Base-by-base conservation (phyloP, 1,140 invertebrate species). In the Cherax quadricarinatus region DNA sequence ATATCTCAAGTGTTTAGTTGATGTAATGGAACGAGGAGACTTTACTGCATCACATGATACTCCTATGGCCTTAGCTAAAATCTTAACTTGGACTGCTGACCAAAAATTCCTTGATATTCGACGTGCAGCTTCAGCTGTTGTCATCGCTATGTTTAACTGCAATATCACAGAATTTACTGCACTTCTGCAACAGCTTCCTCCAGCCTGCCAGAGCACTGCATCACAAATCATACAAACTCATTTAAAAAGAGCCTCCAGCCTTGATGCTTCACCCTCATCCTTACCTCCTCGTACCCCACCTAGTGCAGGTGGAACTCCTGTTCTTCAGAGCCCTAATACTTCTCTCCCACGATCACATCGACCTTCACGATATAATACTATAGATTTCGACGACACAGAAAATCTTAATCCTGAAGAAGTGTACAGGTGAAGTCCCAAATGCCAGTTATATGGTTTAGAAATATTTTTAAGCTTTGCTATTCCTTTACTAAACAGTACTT, bases 391-490 rank as follows among this genome's bases (percentile, higher is more conserved):
- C 89, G 96, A 96, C 93, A 97, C 97, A 83, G 96, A 97, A 94
- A 96, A 97, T 94, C 95, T 97, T 92, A 97, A 97, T 94, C 97
- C 97, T 24, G 98, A 98, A 95, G 98, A 99, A 95, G 97, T 99
- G 78, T 96, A 95, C 93, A 95, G 93, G 94, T 94, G 53, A 88
- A 86, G 51, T 10, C n/a, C 10, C n/a, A 24, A 82, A 57, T 57
- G 7, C 53, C 14, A 57, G 14, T 57, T 10, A 10, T 14, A 10
- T 57, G 7, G 53, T 57, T 57, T 57, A 14, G 53, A 7, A 57
- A 57, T 57, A 10, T 57, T 57, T 57, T 14, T 57, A 57, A 57
- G 53, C 53, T 57, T 10, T 57, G 14, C 53, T 57, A 57, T 14
- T 57, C 14, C 53, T 57, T 14, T 57, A 57, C 53, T 57, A 10